A percentile compares a stretch with the other conserved stretches of the same genome.
phyloP scores from a whole-genome alignment of 2,113 vertebrate genomes.

The Thamnaconus septentrionalis region DNA sequence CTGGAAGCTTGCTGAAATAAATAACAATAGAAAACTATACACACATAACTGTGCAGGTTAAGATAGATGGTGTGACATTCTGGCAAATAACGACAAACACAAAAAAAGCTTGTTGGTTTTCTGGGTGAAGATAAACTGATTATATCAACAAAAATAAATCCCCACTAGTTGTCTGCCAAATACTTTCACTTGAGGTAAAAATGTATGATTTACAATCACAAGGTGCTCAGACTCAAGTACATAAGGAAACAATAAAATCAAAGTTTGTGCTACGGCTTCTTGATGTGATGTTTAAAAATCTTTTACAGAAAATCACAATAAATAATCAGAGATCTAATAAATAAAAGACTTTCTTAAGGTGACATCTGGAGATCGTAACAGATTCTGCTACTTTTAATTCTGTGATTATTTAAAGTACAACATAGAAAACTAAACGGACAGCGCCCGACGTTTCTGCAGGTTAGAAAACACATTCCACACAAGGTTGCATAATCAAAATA shows the following conservation, averaged over 20 bases:
- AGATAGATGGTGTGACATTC: slow-evolving; percentile 6
- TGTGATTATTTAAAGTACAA: neutral
- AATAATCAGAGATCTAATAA: no score
- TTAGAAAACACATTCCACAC: slow-evolving; percentile 27
- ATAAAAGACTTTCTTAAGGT: no score
- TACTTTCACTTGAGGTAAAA: slow-evolving; percentile 23
- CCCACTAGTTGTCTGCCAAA: no score
- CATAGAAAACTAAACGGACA: neutral
- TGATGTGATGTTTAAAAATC: neutral
- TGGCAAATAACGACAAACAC: slow-evolving; percentile 4
- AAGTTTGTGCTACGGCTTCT: slow-evolving; percentile 2
- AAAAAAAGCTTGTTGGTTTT: slow-evolving; percentile 20
- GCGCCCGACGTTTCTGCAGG: slow-evolving; percentile 1
- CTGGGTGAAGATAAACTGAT: slow-evolving; percentile 16
- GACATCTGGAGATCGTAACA: slow-evolving; percentile 19
- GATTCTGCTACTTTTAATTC: neutral
- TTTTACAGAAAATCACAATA: no score
- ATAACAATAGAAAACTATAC: slow-evolving; percentile 43
- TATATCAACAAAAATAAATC: neutral
- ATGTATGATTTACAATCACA: slow-evolving; percentile 30
- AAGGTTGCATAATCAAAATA: slow-evolving; percentile 50
- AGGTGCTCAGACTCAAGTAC: slow-evolving; percentile 54
- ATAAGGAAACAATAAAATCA: slow-evolving; percentile 17
- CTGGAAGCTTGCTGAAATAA: slow-evolving; percentile 59
- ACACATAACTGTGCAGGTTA: slow-evolving; percentile 20